phyloP scores from a whole-genome alignment of 2,113 vertebrate species.

The Emydocephalus ijimae region DNA sequence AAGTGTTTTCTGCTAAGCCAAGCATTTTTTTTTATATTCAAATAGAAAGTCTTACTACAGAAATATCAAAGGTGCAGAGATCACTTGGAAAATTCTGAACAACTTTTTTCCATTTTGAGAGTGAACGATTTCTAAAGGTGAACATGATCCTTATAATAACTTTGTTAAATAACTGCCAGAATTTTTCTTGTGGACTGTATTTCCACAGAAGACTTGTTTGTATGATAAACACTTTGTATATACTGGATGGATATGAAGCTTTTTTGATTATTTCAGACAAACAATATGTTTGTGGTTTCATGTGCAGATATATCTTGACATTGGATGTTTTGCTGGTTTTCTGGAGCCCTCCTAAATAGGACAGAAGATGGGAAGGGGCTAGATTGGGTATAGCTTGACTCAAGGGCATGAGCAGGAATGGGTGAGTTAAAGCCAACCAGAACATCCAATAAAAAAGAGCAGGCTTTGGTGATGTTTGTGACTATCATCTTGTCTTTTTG shows the following conservation, averaged over 20 bases:
- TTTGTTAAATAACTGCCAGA: not conserved
- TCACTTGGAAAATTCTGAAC: not conserved
- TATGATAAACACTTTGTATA: not conserved
- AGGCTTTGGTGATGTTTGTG: not conserved
- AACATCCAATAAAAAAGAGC: not conserved
- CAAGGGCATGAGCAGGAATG: not conserved
- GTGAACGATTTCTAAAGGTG: not conserved
- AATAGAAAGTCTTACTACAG: not conserved
- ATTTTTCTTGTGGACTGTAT: not conserved
- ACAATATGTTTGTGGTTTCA: not conserved
- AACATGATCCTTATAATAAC: slow-evolving; percentile 12
- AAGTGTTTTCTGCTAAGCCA: not conserved
- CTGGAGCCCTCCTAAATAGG: not conserved
- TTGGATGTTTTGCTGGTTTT: too few species aligned
- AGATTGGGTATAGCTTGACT: not conserved
- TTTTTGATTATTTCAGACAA: not conserved
- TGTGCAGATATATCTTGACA: too few species aligned
- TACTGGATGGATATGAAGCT: not conserved
- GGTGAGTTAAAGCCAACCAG: not conserved
- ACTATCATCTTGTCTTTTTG: not conserved
- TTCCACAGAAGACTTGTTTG: slow-evolving; percentile 19
- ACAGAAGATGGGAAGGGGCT: not conserved
- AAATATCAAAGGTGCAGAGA: slow-evolving; percentile 4
- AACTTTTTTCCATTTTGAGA: not conserved
- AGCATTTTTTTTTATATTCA: not conserved